Evolutionary conservation across 2,888 invertebrate species (phyloP).

Genomic region (Teleiodes luculella): DNA sequence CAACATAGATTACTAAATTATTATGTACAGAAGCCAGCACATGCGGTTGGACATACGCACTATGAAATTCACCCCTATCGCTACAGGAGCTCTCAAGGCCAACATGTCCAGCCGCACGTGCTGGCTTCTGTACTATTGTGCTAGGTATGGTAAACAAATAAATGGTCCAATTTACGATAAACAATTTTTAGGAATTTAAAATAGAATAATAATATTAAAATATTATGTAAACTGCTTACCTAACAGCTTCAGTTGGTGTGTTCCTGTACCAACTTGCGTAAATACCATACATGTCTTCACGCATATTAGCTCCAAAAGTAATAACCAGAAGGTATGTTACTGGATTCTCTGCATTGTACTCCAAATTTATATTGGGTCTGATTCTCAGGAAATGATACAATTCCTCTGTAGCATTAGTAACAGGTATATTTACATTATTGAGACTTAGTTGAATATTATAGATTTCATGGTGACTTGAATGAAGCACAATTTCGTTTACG

Average conservation of each 20-base stretch:
- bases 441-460: conserved; percentile 57
- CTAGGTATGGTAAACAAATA: no score
- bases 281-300: conserved; percentile 66
- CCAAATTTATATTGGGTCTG: conserved; percentile 27
- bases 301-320: conserved; percentile 44
- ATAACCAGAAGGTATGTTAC: conserved; percentile 43
- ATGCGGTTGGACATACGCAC: no score
- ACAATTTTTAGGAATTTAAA: no score
- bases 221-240: no score
- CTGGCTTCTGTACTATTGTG: no score
- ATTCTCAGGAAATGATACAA: conserved; percentile 50
- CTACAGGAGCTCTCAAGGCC: no score
- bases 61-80: no score
- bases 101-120: no score
- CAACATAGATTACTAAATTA: no score
- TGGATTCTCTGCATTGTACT: conserved; percentile 32
- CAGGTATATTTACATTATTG: conserved; percentile 28
- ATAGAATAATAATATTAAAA: no score
- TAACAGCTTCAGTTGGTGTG: conserved; percentile 28
- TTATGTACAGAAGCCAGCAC: no score
- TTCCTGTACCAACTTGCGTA: conserved; percentile 65
- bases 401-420: conserved; percentile 24
- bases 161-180: no score
- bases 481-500: conserved; percentile 54
- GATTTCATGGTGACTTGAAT: conserved; percentile 45